Evolutionary conservation across 2,888 invertebrate species (phyloP).

Genomic region (Eubasilissa splendida): DNA sequence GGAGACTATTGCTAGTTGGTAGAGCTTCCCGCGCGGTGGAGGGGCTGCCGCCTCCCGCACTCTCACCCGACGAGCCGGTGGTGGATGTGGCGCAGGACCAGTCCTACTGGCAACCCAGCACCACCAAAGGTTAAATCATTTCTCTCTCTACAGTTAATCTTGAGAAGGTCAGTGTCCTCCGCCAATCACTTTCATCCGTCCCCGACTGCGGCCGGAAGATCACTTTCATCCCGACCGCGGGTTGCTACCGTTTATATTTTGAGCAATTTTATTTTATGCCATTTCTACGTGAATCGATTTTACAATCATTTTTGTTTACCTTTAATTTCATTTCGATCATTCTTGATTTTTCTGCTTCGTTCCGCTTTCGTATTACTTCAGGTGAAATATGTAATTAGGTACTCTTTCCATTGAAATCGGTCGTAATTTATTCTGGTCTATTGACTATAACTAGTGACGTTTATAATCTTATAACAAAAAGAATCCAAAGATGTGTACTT

Average conservation of each 20-base stretch:
- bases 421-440: too few relatives aligned
- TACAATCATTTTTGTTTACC: too few relatives aligned
- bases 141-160: neutral
- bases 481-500: too few relatives aligned
- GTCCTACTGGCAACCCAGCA: constrained; percentile 67
- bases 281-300: too few relatives aligned
- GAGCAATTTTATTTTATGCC: too few relatives aligned
- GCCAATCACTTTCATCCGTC: neutral
- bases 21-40: constrained; percentile 71
- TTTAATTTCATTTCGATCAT: too few relatives aligned
- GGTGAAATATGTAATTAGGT: too few relatives aligned
- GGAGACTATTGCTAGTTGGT: constrained; percentile 71
- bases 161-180: neutral
- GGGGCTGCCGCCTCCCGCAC: constrained; percentile 69
- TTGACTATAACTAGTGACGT: too few relatives aligned
- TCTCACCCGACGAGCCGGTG: constrained; percentile 70
- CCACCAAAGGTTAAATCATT: constrained; percentile 37
- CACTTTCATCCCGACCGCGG: constrained; percentile 6
- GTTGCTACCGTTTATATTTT: neutral
- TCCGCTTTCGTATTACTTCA: too few relatives aligned
- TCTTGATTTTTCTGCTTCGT: too few relatives aligned
- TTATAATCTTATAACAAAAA: too few relatives aligned
- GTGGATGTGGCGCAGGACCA: constrained; percentile 71
- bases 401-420: too few relatives aligned
- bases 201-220: neutral